Evolutionary conservation across 2,113 vertebrate genomes (phyloP).

Genomic region (Xiphias gladius): DNA sequence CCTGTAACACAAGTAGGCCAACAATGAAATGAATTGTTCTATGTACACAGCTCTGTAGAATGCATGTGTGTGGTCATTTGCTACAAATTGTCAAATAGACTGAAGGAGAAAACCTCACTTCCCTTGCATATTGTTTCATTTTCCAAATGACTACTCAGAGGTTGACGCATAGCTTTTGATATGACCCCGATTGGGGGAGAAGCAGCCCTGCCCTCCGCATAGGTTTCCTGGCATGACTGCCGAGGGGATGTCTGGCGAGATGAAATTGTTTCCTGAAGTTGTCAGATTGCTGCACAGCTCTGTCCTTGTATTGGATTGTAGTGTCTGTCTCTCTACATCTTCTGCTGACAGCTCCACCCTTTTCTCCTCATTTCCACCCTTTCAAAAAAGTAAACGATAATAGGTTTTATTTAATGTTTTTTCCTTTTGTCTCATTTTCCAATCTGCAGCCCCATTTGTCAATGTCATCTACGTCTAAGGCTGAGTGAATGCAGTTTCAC

Average conservation of each 20-base stretch:
- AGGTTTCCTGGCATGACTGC: slow-evolving; percentile 46
- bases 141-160: slow-evolving; percentile 51
- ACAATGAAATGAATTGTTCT: slow-evolving; percentile 37
- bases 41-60: neutral
- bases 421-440: slow-evolving; percentile 81
- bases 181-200: slow-evolving; percentile 37
- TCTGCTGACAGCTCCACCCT: slow-evolving; percentile 69
- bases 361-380: slow-evolving; percentile 69
- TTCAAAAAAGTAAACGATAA: slow-evolving; percentile 74
- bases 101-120: slow-evolving; percentile 17
- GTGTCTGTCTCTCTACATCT: slow-evolving; percentile 65
- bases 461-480: slow-evolving; percentile 74
- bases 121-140: slow-evolving; percentile 58
- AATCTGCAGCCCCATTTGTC: slow-evolving; percentile 80
- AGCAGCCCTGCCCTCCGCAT: slow-evolving; percentile 31
- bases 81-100: slow-evolving; percentile 40
- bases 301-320: slow-evolving; percentile 67
- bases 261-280: slow-evolving; percentile 81
- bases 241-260: slow-evolving; percentile 65
- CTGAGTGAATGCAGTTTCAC: slow-evolving; percentile 78
- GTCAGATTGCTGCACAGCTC: slow-evolving; percentile 68
- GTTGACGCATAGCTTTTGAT: slow-evolving; percentile 53
- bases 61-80: slow-evolving; percentile 19
- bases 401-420: slow-evolving; percentile 83
- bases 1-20: slow-evolving; percentile 39